phyloP scores from a whole-genome alignment of 2,888 invertebrate species.

The Xestia rhomboidea region DNA sequence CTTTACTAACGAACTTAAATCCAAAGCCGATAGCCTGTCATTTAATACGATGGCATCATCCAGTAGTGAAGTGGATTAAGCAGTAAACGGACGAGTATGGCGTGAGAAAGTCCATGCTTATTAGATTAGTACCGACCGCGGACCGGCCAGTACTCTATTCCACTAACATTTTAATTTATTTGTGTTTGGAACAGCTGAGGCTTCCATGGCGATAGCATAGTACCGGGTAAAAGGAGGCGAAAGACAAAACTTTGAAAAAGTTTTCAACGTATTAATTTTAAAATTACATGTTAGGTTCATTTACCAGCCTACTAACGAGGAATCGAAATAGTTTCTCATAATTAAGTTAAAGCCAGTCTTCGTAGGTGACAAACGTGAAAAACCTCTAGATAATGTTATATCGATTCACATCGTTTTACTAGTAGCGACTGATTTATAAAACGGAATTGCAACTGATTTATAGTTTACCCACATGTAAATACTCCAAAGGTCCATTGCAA shows the following conservation, averaged over 20 bases:
- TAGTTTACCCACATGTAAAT: neutral
- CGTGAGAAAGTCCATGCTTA: slow-evolving; percentile 47
- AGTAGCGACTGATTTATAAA: neutral
- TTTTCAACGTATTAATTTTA: neutral
- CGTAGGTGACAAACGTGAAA: neutral
- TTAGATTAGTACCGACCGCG: slow-evolving; percentile 33
- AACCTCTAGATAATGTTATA: neutral
- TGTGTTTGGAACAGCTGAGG: slow-evolving; percentile 1
- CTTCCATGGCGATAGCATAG: neutral
- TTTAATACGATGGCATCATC: slow-evolving; percentile 52
- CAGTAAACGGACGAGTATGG: slow-evolving; percentile 50
- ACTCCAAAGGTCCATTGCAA: neutral
- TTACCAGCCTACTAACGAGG: neutral
- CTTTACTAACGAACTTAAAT: slow-evolving; percentile 38
- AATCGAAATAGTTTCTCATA: neutral
- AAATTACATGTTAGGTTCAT: neutral
- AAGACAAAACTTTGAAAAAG: too few species aligned
- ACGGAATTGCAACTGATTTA: neutral
- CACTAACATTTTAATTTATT: slow-evolving; percentile 23
- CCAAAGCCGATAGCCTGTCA: slow-evolving; percentile 29
- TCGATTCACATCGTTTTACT: neutral
- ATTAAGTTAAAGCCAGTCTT: neutral
- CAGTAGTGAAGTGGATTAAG: slow-evolving; percentile 45
- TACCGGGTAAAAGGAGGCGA: neutral
- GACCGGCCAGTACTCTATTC: neutral